phyloP scores from a whole-genome alignment of 1,140 invertebrate genomes.

The Listronotus bonariensis region DNA sequence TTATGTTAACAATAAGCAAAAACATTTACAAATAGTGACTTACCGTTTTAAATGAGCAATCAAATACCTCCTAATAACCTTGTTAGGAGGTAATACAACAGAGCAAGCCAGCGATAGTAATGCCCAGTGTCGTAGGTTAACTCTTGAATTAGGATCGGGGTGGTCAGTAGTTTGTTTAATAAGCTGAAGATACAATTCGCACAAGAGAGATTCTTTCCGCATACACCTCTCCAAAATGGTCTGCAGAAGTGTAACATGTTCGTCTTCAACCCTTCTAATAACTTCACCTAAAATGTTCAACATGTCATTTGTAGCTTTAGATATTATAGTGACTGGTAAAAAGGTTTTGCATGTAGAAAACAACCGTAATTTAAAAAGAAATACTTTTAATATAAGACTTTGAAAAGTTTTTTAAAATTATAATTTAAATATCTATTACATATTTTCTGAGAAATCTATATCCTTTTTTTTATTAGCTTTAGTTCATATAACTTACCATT shows the following conservation, averaged over 20 bases:
- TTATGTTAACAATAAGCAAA: no score
- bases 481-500: conserved; percentile 64
- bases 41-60: conserved; percentile 82
- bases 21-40: background rate
- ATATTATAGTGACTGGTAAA: no score
- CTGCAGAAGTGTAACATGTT: conserved; percentile 87
- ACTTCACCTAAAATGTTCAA: conserved; percentile 44
- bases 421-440: no score
- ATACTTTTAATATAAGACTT: no score
- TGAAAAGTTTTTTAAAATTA: no score
- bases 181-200: conserved; percentile 90
- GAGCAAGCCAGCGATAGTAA: conserved; percentile 86
- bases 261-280: conserved; percentile 72
- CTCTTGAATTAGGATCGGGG: conserved; percentile 85
- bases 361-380: no score
- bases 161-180: conserved; percentile 92
- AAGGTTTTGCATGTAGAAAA: no score
- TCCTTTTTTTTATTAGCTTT: no score
- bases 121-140: conserved; percentile 91
- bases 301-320: no score
- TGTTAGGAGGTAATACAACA: conserved; percentile 83
- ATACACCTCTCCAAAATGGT: conserved; percentile 87
- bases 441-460: no score
- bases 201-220: conserved; percentile 83
- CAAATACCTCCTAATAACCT: conserved; percentile 84